These are phyloP conservation scores for Forbesichthys agassizii DNA, from an alignment of 2,113 vertebrate genomes.

Conservation along the genomic window DNA sequence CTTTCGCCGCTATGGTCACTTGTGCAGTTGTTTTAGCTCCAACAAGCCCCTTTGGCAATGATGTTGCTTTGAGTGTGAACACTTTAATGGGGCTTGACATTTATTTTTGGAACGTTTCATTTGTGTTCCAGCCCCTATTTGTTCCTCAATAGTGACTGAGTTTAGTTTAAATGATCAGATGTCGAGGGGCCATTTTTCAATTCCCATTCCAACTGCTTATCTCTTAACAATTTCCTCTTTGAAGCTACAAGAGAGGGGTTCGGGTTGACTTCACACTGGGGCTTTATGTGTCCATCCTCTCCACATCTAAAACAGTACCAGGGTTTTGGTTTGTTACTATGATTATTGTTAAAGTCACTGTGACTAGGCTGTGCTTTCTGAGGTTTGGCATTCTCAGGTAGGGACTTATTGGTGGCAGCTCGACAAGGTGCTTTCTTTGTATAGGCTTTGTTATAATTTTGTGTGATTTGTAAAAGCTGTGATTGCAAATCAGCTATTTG, in stretches of 20 bases:
- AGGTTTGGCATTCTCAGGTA: no score
- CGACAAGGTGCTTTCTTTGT: no score
- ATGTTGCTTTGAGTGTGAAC: background rate
- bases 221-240: constrained; percentile 12
- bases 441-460: no score
- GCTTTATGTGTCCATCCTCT: constrained; percentile 8
- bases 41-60: constrained; percentile 3
- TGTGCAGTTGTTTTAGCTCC: background rate
- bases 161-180: constrained; percentile 6
- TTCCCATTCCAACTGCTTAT: constrained; percentile 1
- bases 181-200: background rate
- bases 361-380: no score
- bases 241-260: constrained; percentile 13
- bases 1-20: background rate
- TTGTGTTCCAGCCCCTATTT: background rate
- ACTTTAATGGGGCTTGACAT: no score
- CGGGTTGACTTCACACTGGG: background rate
- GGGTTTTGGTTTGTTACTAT: no score
- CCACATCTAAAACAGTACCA: constrained; percentile 29
- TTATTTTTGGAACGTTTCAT: background rate
- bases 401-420: no score
- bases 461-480: no score
- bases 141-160: constrained; percentile 11
- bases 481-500: no score
- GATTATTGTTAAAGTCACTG: no score